Conservation (phyloP, 2,113 vertebrate species). For the Sinocyclocheilus rhinocerous region DNA sequence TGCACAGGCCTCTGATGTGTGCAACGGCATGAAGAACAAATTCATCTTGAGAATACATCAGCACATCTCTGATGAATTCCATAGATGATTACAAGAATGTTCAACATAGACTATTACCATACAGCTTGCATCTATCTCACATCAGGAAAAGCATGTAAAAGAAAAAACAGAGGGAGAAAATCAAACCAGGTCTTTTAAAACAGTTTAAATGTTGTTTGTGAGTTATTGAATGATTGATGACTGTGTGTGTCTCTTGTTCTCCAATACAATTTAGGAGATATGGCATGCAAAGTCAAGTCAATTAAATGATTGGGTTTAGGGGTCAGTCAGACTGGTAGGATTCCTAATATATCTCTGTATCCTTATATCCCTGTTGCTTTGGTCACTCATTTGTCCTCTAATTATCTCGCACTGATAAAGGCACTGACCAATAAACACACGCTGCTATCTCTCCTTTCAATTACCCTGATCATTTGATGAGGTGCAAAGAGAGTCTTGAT, state of each 20-base stretch:
- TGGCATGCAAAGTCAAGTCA: slow-evolving; percentile 70
- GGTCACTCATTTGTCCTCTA: slow-evolving; percentile 72
- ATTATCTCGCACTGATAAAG: slow-evolving; percentile 72
- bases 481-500: slow-evolving; percentile 42
- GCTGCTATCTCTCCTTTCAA: slow-evolving; percentile 67
- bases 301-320: slow-evolving; percentile 69
- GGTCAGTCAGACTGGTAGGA: slow-evolving; percentile 54
- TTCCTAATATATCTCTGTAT: slow-evolving; percentile 32
- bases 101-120: neutral
- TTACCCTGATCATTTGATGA: slow-evolving; percentile 60
- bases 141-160: neutral
- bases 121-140: neutral
- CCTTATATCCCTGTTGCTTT: slow-evolving; percentile 49
- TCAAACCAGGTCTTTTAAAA: neutral
- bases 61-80: neutral
- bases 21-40: neutral
- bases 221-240: slow-evolving; percentile 63
- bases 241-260: slow-evolving; percentile 49
- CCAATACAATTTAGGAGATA: slow-evolving; percentile 59
- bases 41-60: neutral
- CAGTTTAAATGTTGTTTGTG: slow-evolving; percentile 6
- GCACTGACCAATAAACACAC: slow-evolving; percentile 59
- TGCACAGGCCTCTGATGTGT: neutral
- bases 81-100: slow-evolving; percentile 3
- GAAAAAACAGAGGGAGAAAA: neutral